Evolutionary conservation across 2,888 invertebrate genomes (phyloP).

Genomic region (Pandemis cinnamomeana): DNA sequence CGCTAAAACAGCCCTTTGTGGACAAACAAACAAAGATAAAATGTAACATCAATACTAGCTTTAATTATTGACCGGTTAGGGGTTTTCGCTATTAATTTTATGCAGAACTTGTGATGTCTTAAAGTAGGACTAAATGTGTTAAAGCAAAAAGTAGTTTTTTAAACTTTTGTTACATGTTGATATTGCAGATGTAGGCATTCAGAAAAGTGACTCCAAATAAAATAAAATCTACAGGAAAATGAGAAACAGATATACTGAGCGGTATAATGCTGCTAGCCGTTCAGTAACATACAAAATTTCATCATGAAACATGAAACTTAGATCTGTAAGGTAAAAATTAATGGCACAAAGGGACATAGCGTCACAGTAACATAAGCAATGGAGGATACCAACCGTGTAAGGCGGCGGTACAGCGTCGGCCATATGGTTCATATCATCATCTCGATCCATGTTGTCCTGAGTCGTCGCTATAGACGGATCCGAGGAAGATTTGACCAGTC

Average conservation of each 20-base stretch:
- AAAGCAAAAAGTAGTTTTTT: no score
- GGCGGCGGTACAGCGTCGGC: conserved; percentile 91
- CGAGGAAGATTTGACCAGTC: conserved; percentile 92
- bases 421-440: conserved; percentile 83
- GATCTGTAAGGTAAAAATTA: background rate
- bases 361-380: conserved; percentile 11
- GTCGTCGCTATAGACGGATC: conserved; percentile 98
- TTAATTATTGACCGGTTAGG: no score
- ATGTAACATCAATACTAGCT: no score
- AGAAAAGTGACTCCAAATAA: background rate
- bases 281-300: background rate
- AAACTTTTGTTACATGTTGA: no score
- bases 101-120: no score
- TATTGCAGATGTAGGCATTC: no score
- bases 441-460: conserved; percentile 91
- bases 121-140: no score
- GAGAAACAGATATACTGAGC: background rate
- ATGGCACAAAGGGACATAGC: background rate
- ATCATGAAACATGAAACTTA: background rate
- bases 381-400: conserved; percentile 88
- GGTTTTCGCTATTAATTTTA: no score
- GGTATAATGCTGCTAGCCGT: background rate
- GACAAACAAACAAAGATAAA: no score
- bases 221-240: background rate
- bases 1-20: no score